These are phyloP conservation scores for Carollia perspicillata DNA, from an alignment of 2,113 vertebrate genomes.

Conservation along the genomic window DNA sequence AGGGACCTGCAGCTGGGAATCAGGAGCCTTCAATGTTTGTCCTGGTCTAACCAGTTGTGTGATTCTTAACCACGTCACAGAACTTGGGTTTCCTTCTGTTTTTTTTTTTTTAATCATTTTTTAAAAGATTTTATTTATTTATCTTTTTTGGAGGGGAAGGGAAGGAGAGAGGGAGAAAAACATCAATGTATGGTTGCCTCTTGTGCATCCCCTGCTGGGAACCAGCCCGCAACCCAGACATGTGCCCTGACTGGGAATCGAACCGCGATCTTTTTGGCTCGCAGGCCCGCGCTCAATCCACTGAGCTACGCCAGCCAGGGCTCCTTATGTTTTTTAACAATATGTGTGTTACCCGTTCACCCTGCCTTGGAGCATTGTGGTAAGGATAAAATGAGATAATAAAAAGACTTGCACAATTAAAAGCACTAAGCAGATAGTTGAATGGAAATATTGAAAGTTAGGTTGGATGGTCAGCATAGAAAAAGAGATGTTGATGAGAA, in stretches of 20 bases:
- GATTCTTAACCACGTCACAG: not conserved
- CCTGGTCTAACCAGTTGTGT: not conserved
- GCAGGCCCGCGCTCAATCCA: too few relatives aligned
- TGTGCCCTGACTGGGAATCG: too few relatives aligned
- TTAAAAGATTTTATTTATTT: too few relatives aligned
- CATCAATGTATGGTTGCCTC: too few relatives aligned
- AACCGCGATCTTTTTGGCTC: too few relatives aligned
- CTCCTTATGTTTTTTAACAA: conserved; percentile 21
- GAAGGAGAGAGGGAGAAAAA: too few relatives aligned
- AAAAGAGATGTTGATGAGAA: conserved; percentile 1
- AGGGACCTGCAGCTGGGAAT: not conserved
- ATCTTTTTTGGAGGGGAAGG: too few relatives aligned
- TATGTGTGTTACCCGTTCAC: not conserved
- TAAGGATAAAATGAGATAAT: not conserved
- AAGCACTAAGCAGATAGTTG: not conserved
- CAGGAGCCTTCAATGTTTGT: not conserved
- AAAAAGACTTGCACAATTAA: not conserved
- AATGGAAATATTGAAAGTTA: not conserved
- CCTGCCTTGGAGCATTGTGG: not conserved
- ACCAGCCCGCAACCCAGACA: too few relatives aligned
- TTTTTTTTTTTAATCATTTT: too few relatives aligned
- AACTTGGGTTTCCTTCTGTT: not conserved
- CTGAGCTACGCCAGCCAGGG: too few relatives aligned
- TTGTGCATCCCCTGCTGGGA: too few relatives aligned
- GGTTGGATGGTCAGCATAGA: not conserved